Conservation (phyloP, 2,888 invertebrate genomes). For the Caenorhabditis japonica region DNA sequence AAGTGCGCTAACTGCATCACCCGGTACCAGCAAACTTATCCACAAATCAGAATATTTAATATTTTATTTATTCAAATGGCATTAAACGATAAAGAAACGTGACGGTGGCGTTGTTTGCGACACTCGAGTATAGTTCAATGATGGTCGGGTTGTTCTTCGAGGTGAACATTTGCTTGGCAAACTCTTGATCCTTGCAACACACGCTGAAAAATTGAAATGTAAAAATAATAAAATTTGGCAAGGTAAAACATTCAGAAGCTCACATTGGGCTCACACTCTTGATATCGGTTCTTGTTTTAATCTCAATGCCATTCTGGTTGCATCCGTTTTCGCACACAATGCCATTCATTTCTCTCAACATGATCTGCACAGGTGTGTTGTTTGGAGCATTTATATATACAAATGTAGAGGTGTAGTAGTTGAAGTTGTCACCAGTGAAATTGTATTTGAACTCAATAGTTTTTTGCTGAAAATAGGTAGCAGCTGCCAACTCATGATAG, state of each 20-base stretch:
- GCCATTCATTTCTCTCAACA: neutral
- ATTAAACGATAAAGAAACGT: too few relatives aligned
- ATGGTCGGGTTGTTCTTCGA: conserved; percentile 14
- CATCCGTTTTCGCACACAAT: conserved; percentile 22
- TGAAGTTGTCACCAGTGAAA: neutral
- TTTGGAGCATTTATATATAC: conserved; percentile 13
- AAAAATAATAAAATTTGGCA: neutral
- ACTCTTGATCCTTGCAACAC: conserved; percentile 15
- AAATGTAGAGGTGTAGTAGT: neutral
- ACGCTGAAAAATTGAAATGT: conserved; percentile 9
- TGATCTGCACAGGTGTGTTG: conserved; percentile 12
- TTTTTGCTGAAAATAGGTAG: neutral
- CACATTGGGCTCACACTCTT: conserved; percentile 22
- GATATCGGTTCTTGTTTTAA: conserved; percentile 8
- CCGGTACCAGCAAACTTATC: too few relatives aligned
- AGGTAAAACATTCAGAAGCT: neutral
- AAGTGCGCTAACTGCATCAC: too few relatives aligned
- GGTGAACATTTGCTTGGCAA: neutral
- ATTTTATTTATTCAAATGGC: too few relatives aligned
- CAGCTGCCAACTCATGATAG: neutral
- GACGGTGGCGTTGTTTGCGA: neutral
- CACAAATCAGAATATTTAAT: too few relatives aligned
- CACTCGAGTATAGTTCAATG: conserved; percentile 17
- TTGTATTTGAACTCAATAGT: neutral
- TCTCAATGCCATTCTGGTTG: conserved; percentile 26